Conservation (phyloP, 1,140 invertebrate genomes). For the Caenorhabditis remanei region DNA sequence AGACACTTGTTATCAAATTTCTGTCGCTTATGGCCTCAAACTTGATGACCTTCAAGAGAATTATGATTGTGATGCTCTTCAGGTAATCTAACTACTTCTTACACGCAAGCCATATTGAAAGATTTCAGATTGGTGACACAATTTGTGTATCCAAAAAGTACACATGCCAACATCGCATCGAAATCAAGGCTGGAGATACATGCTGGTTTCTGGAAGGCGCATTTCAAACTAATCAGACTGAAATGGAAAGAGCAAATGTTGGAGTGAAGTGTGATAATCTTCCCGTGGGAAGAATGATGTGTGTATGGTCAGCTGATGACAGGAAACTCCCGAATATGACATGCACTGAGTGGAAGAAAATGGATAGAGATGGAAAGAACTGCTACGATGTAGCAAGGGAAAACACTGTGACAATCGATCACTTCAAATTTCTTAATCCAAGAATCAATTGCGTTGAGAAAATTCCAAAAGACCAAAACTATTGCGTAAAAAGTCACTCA, state of each 20-base stretch:
- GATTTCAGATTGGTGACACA: constrained; percentile 5
- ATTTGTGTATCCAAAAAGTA: constrained; percentile 26
- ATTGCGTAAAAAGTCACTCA: not conserved
- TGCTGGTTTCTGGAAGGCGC: constrained; percentile 1
- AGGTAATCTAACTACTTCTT: not conserved
- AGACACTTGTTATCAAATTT: not conserved
- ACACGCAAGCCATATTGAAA: no score
- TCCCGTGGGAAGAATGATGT: not conserved
- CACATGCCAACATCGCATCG: constrained; percentile 22
- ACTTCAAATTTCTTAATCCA: constrained; percentile 13
- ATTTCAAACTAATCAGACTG: constrained; percentile 1
- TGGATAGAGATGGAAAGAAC: not conserved
- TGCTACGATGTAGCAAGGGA: not conserved
- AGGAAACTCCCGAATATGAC: constrained; percentile 25
- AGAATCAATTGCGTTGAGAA: constrained; percentile 1
- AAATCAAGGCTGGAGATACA: constrained; percentile 1
- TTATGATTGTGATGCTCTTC: constrained; percentile 1
- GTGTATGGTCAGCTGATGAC: constrained; percentile 22
- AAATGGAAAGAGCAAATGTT: constrained; percentile 1
- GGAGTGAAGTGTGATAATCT: constrained; percentile 32
- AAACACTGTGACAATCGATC: not conserved
- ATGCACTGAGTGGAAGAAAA: not conserved
- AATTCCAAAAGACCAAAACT: not conserved
- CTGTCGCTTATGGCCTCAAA: not conserved
- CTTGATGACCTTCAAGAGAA: not conserved